Conservation (phyloP, 1,140 invertebrate species). For the Pogonus chalceus region DNA sequence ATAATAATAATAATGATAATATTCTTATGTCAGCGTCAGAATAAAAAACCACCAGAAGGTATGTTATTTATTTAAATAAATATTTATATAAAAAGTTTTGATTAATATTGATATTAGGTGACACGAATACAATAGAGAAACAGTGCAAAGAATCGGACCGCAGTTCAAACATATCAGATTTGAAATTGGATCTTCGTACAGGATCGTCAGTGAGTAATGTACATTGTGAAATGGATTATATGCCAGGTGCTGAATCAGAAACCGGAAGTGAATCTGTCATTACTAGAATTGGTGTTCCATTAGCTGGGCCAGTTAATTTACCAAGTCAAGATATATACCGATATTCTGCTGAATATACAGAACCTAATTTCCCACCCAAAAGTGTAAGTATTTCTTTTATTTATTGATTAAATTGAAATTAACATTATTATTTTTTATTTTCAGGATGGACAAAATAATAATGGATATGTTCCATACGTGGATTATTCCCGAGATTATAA, state of each 20-base stretch:
- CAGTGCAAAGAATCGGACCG: slow-evolving; percentile 76
- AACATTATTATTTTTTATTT: slow-evolving; percentile 17
- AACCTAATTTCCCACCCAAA: slow-evolving; percentile 68
- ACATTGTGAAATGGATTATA: slow-evolving; percentile 47
- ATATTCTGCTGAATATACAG: slow-evolving; percentile 81
- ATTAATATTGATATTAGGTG: slow-evolving; percentile 16
- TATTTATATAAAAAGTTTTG: neutral
- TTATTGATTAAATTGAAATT: neutral
- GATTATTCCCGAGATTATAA: slow-evolving; percentile 78
- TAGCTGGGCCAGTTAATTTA: slow-evolving; percentile 67
- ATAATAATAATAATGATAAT: slow-evolving; percentile 43
- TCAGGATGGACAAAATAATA: slow-evolving; percentile 72
- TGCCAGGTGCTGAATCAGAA: slow-evolving; percentile 37
- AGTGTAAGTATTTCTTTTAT: slow-evolving; percentile 20
- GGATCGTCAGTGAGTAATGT: slow-evolving; percentile 68
- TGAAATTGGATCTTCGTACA: slow-evolving; percentile 78
- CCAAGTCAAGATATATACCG: slow-evolving; percentile 56
- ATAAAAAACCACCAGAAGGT: slow-evolving; percentile 32
- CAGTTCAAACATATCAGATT: slow-evolving; percentile 81
- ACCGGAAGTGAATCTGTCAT: slow-evolving; percentile 35
- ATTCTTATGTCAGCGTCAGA: slow-evolving; percentile 42
- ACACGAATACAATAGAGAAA: slow-evolving; percentile 53
- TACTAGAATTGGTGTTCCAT: slow-evolving; percentile 46
- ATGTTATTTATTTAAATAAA: slow-evolving; percentile 13
- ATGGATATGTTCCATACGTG: slow-evolving; percentile 81